Percentiles rank a stretch among this genome's conserved stretches.
These are phyloP conservation scores for Odiellus spinosus DNA, from an alignment of 2,888 invertebrate genomes.

Conservation along the genomic window DNA sequence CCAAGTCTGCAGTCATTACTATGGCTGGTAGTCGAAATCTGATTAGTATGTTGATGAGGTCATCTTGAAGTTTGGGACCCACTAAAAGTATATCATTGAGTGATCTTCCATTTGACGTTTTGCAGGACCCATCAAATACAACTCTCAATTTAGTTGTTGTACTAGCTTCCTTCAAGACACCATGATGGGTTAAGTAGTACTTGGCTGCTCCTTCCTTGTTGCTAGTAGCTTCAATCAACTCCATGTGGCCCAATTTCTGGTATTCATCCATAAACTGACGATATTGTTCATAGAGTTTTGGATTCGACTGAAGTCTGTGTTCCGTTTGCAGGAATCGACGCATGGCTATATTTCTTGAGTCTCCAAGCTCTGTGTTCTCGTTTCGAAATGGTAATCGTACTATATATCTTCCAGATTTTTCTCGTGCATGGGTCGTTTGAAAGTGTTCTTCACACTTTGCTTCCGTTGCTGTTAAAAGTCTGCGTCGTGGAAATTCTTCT, in stretches of 20 bases:
- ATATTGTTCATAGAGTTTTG: not conserved
- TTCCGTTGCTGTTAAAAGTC: conserved; percentile 17
- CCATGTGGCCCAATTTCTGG: conserved; percentile 18
- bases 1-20: conserved; percentile 27
- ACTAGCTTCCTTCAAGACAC: not conserved
- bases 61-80: conserved; percentile 26
- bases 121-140: conserved; percentile 1
- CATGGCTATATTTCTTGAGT: conserved; percentile 2
- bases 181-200: conserved; percentile 6
- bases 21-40: conserved; percentile 22
- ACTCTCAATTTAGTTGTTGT: conserved; percentile 1
- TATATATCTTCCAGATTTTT: conserved; percentile 20
- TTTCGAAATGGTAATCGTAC: conserved; percentile 16
- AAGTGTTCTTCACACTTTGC: conserved; percentile 21
- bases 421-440: conserved; percentile 13
- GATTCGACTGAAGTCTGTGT: not conserved
- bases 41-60: conserved; percentile 23
- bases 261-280: conserved; percentile 11
- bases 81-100: conserved; percentile 25
- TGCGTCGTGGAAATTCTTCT: conserved; percentile 17
- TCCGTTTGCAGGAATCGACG: not conserved
- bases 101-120: conserved; percentile 15
- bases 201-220: conserved; percentile 17
- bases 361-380: not conserved
- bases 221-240: conserved; percentile 6